Percentiles rank a stretch among this genome's conserved stretches.
Evolutionary conservation across 1,140 invertebrate genomes (phyloP).

Genomic region (Nasonia longicornis): DNA sequence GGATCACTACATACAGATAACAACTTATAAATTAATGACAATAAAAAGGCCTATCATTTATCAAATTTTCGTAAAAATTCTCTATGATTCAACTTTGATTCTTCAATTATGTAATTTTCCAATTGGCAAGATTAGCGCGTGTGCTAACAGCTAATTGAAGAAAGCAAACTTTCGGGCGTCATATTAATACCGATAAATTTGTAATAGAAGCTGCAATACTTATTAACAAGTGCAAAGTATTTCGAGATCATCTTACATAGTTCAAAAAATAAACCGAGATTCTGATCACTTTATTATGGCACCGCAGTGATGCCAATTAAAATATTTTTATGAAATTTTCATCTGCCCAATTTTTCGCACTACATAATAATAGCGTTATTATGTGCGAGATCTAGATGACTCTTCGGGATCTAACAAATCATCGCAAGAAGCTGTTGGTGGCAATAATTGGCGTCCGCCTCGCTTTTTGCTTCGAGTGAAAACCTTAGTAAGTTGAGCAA

Average conservation of each 20-base stretch:
- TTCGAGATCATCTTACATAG: constrained; percentile 23
- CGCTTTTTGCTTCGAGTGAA: constrained; percentile 81
- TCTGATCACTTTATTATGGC: background rate
- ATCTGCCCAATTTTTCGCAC: background rate
- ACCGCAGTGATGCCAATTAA: constrained; percentile 11
- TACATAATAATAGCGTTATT: background rate
- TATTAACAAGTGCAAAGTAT: constrained; percentile 50
- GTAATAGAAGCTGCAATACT: constrained; percentile 53
- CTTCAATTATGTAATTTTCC: background rate
- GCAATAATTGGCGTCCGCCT: constrained; percentile 67
- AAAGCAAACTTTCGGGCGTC: constrained; percentile 3
- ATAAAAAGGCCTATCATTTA: background rate
- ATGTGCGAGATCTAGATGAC: constrained; percentile 54
- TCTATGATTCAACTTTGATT: background rate
- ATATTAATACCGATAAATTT: constrained; percentile 41
- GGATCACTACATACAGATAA: background rate
- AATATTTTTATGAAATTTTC: constrained; percentile 26
- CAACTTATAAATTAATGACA: constrained; percentile 6
- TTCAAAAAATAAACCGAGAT: constrained; percentile 39
- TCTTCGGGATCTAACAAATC: constrained; percentile 66
- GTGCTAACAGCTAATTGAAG: background rate
- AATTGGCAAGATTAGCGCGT: background rate
- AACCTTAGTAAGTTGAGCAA: constrained; percentile 82
- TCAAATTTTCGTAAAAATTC: background rate
- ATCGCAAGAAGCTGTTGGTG: constrained; percentile 66